A percentile compares a stretch with the other conserved stretches of the same genome.
Conservation (phyloP, 2,113 vertebrate genomes). For the Propithecus coquereli region DNA sequence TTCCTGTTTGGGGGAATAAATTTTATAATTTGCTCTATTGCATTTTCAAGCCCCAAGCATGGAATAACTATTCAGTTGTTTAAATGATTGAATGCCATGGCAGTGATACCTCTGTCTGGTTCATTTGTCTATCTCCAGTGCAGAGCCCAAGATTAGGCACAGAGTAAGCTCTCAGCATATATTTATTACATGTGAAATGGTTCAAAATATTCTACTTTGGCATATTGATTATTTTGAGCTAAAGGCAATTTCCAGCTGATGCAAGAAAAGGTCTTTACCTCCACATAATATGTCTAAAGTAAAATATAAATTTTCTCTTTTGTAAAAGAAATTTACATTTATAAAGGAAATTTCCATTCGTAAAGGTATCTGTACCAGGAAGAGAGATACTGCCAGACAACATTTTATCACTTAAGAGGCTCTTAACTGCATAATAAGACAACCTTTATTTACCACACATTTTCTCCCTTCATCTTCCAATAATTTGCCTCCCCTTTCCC, state of each 20-base stretch:
- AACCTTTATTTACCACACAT: neutral
- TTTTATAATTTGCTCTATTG: neutral
- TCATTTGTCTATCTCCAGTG: neutral
- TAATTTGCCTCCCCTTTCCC: neutral
- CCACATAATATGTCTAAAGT: neutral
- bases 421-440: neutral
- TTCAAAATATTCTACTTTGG: neutral
- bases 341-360: neutral
- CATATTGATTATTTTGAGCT: neutral
- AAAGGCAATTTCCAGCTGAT: neutral
- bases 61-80: neutral
- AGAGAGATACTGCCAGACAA: neutral
- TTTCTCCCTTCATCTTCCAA: neutral
- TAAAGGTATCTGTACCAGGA: neutral
- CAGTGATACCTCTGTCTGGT: neutral
- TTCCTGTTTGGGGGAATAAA: neutral
- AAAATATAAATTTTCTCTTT: neutral
- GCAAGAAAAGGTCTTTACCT: neutral
- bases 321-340: neutral
- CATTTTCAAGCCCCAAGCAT: neutral
- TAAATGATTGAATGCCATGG: neutral
- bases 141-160: neutral
- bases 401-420: neutral
- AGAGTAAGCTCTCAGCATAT: neutral
- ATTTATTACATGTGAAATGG: neutral